Conservation (phyloP, 2,888 invertebrate genomes). For the Philhelius pedissequus region DNA sequence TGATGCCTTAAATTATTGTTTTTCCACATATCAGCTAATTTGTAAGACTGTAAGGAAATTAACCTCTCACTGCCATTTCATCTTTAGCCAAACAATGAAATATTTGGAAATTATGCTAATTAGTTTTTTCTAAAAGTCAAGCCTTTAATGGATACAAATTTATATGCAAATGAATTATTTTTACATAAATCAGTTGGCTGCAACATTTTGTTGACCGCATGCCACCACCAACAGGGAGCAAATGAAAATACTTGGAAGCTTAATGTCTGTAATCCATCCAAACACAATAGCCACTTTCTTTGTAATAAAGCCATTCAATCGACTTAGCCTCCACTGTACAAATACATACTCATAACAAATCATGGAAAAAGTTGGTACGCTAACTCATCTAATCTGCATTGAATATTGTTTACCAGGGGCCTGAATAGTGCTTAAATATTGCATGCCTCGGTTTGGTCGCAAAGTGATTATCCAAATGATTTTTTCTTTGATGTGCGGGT, state of each 20-base stretch:
- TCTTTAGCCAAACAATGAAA: constrained; percentile 21
- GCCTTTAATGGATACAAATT: constrained; percentile 1
- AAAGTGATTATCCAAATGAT: constrained; percentile 47
- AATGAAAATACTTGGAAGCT: constrained; percentile 1
- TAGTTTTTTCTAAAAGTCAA: constrained; percentile 15
- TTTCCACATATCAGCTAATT: background rate
- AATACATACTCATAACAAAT: constrained; percentile 44
- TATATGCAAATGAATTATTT: constrained; percentile 47
- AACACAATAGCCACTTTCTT: constrained; percentile 59
- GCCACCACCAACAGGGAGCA: background rate
- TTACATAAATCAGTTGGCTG: constrained; percentile 33
- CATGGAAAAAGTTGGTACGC: constrained; percentile 25
- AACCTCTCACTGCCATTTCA: background rate
- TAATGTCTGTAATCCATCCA: constrained; percentile 31
- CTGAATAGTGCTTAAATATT: constrained; percentile 6
- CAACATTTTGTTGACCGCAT: constrained; percentile 8
- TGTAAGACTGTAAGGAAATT: background rate
- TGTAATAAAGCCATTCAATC: constrained; percentile 48
- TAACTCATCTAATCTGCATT: constrained; percentile 3
- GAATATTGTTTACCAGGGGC: background rate
- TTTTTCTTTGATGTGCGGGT: constrained; percentile 16
- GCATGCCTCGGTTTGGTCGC: constrained; percentile 12
- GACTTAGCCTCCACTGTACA: background rate
- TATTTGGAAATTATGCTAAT: constrained; percentile 42
- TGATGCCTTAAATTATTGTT: background rate